A percentile compares a stretch with the other conserved stretches of the same genome.
Conservation (phyloP, 2,113 vertebrate species). For the Xiphophorus maculatus region DNA sequence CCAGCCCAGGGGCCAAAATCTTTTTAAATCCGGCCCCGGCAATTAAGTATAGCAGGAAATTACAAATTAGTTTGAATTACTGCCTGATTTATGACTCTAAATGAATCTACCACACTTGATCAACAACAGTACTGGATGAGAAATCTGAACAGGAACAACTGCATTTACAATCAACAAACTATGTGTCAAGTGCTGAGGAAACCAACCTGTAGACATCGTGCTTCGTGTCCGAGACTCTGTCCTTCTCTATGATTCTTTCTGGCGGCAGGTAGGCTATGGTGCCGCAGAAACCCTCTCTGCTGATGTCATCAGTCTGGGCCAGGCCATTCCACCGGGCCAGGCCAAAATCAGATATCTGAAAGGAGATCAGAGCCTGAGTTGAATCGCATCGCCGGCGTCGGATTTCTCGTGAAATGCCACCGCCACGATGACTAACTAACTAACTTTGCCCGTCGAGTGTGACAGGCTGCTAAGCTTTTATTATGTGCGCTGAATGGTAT, state of each 20-base stretch:
- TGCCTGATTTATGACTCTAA: too few species aligned
- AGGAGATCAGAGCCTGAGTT: conserved; percentile 45
- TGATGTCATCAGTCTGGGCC: conserved; percentile 92
- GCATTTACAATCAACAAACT: neutral
- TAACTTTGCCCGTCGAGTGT: conserved; percentile 35
- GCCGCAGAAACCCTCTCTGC: conserved; percentile 94
- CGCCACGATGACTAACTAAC: conserved; percentile 64
- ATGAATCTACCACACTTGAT: too few species aligned
- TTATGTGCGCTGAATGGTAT: conserved; percentile 50
- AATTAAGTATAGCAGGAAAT: too few species aligned
- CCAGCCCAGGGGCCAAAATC: too few species aligned
- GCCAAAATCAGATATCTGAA: conserved; percentile 96
- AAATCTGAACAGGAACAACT: neutral
- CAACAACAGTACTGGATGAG: neutral
- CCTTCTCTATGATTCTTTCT: conserved; percentile 95
- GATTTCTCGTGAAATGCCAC: conserved; percentile 19
- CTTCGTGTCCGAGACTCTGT: conserved; percentile 92
- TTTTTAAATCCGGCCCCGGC: too few species aligned
- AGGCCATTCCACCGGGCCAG: conserved; percentile 96
- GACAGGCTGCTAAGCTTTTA: conserved; percentile 55
- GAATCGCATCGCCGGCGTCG: neutral
- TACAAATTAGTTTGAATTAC: too few species aligned
- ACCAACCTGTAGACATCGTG: conserved; percentile 96
- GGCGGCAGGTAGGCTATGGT: conserved; percentile 97
- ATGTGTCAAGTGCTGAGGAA: neutral